Evolutionary conservation across 2,113 vertebrate species (phyloP).

Genomic region (Lasiurus cinereus): DNA sequence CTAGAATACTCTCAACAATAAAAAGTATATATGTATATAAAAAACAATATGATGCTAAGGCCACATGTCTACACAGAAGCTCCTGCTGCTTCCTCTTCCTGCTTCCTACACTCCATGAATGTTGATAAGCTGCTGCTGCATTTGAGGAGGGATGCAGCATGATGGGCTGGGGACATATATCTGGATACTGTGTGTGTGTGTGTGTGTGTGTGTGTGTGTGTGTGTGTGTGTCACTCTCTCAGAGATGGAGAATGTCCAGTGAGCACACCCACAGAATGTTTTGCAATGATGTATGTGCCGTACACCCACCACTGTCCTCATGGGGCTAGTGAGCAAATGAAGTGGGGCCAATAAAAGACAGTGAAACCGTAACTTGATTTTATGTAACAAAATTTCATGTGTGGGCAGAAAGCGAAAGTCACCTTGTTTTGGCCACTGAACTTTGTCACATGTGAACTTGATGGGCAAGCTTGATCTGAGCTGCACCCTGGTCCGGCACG

Average conservation of each 20-base stretch:
- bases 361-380: neutral
- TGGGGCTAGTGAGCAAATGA: neutral
- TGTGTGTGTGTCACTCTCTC: neutral
- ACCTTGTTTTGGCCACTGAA: neutral
- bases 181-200: accelerated
- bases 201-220: too few species aligned
- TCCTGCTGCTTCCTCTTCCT: accelerated
- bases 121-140: accelerated
- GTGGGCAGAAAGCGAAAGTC: neutral
- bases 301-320: accelerated
- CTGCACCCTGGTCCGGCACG: accelerated
- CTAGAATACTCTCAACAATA: neutral
- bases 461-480: accelerated
- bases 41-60: neutral
- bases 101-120: too few species aligned
- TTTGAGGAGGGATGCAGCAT: accelerated
- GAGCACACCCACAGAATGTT: accelerated
- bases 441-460: accelerated
- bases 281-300: accelerated
- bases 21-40: neutral
- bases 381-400: neutral
- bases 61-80: too few species aligned
- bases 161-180: accelerated
- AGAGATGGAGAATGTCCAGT: accelerated
- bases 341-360: neutral